Evolutionary conservation across 2,113 vertebrate species (phyloP), one percentile per base, ranked within the genome.

Genomic region (Ictidomys tridecemlineatus): DNA sequence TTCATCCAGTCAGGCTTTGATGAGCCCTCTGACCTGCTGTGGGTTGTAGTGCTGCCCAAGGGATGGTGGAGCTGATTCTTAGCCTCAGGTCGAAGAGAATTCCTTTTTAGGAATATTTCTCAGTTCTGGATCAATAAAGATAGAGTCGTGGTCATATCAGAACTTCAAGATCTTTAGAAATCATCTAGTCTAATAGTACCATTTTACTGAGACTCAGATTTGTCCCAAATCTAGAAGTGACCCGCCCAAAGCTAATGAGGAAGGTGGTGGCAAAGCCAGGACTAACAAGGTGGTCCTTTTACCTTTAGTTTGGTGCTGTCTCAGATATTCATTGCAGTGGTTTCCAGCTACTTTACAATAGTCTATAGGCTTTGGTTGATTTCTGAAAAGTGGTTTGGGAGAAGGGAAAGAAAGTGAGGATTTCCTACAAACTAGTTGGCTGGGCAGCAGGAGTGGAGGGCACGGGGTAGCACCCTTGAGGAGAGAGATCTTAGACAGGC

Each of bases 331-430:
- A n/a, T 20, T 4, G 28, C 24, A 53, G 30, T 32, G 30, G 30
- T 53, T 42, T 53, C 14, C 26, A 0, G 28, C 18, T 76, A 14
- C 42, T 67, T 74, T 39, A 17, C 24, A 42, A 53, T 28, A 42
- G 17, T 26, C 24, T 42, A 16, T 8, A 42, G 45, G 11, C 61
- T 82, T 56, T 34, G 85, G 8, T 39, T 89, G n/a, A 65, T 56
- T 90, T 95, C 63, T 89, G 16, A 61, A 94, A 93, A 95, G 37
- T 24, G 12, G 37, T 2, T 73, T 85, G 89, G 58, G 73, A 93
- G 53, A 77, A 69, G 28, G 48, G 28, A 82, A 95, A 91, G 73
- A 73, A 89, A 51, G 32, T 14, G 18, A 87, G 5, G 16, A 32
- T 34, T 83, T 79, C 89, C 51, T 88, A 45, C 10, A 87, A 67